Evolutionary conservation across 2,888 invertebrate species (phyloP).

Genomic region (Caenorhabditis wallacei): DNA sequence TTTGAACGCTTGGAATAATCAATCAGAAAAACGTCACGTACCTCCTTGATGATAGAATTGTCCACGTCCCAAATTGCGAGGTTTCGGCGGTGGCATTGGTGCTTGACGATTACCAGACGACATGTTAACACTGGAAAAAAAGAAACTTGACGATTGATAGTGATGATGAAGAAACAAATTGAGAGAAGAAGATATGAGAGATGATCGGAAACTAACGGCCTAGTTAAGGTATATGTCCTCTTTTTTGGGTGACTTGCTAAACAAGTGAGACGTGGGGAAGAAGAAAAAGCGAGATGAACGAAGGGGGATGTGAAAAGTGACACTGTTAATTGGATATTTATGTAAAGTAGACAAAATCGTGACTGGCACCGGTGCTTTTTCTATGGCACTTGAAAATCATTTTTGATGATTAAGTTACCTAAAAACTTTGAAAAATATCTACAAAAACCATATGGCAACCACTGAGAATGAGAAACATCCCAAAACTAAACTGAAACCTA

Average conservation of each 20-base stretch:
- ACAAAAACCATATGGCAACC: too few relatives aligned
- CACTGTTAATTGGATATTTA: constrained; percentile 60
- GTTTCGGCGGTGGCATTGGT: constrained; percentile 66
- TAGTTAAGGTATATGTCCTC: constrained; percentile 44
- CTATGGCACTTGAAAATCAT: neutral
- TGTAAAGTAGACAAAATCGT: constrained; percentile 53
- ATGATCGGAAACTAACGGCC: constrained; percentile 36
- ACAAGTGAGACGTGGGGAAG: neutral
- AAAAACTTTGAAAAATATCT: neutral
- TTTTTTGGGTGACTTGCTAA: constrained; percentile 20
- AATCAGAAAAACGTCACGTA: constrained; percentile 31
- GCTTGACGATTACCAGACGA: constrained; percentile 62
- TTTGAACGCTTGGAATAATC: neutral
- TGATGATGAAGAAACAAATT: neutral
- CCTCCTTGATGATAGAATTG: constrained; percentile 63
- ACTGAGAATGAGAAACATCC: neutral
- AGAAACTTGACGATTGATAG: too few relatives aligned
- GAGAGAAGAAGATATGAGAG: neutral
- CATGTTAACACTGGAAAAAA: constrained; percentile 34
- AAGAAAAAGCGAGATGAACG: constrained; percentile 16
- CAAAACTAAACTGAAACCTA: neutral
- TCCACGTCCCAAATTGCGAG: constrained; percentile 51
- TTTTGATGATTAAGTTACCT: neutral
- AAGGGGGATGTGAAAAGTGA: constrained; percentile 51
- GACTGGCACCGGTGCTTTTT: constrained; percentile 35